Conservation (phyloP, 2,888 invertebrate genomes). For the Eulithis testata region DNA sequence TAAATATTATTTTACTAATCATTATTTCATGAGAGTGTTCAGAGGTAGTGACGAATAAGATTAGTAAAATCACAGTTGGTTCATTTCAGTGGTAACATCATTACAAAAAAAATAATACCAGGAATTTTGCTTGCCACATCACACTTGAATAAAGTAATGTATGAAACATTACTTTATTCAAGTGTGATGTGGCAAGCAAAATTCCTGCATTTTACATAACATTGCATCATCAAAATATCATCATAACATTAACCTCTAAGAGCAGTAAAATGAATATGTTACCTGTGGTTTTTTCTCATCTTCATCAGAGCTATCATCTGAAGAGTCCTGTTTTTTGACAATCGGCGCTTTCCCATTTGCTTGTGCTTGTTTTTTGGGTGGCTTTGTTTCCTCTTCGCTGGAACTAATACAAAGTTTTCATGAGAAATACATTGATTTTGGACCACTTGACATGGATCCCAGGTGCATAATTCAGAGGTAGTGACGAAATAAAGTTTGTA, state of each 20-base stretch:
- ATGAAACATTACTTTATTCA: not conserved
- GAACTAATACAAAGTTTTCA: conserved; percentile 45
- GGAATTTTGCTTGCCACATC: not conserved
- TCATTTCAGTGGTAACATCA: conserved; percentile 36
- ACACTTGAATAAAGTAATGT: not conserved
- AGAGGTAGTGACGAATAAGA: conserved; percentile 78
- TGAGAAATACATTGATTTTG: not conserved
- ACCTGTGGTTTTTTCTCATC: conserved; percentile 64
- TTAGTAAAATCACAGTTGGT: conserved; percentile 41
- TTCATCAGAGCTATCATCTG: conserved; percentile 71
- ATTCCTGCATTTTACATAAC: too few relatives aligned
- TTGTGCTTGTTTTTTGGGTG: conserved; percentile 56
- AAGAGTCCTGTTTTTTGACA: conserved; percentile 64
- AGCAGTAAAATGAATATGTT: conserved; percentile 12
- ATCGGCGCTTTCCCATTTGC: conserved; percentile 64
- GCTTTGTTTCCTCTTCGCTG: conserved; percentile 60
- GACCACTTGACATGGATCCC: not conserved
- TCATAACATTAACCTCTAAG: not conserved
- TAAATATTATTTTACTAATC: too few relatives aligned
- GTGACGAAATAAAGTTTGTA: conserved; percentile 64
- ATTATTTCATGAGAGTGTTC: conserved; percentile 31
- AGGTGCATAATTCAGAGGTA: conserved; percentile 65
- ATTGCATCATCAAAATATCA: not conserved
- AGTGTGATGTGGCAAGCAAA: not conserved
- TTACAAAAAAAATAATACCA: conserved; percentile 4